phyloP scores from a whole-genome alignment of 2,113 vertebrate species.

The Menura novaehollandiae region DNA sequence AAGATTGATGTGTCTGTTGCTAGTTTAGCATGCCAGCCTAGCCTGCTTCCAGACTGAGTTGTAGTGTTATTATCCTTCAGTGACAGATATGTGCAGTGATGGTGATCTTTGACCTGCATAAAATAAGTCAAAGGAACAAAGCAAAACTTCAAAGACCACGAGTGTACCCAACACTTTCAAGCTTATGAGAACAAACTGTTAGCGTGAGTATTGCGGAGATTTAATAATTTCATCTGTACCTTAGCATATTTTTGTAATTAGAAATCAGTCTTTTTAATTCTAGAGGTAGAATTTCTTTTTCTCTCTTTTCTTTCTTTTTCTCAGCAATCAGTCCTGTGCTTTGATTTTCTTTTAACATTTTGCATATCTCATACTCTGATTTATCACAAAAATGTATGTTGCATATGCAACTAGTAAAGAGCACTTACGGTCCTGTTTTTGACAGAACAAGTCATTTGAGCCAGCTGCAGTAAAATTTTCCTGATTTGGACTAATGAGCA shows the following conservation, averaged over 20 bases:
- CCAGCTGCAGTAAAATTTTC: conserved; percentile 19
- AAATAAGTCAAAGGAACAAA: conserved; percentile 64
- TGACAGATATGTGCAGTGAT: conserved; percentile 36
- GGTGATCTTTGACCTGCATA: conserved; percentile 58
- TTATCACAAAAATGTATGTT: neutral
- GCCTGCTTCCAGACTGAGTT: conserved; percentile 20
- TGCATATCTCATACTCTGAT: neutral
- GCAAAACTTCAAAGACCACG: conserved; percentile 53
- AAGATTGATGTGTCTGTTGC: conserved; percentile 31
- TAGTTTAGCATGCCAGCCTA: neutral
- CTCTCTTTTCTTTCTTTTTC: neutral
- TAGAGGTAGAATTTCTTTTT: neutral
- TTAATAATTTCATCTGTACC: neutral
- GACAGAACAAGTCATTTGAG: neutral
- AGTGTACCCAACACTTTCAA: conserved; percentile 4
- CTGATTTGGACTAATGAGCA: conserved; percentile 12
- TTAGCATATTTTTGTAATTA: conserved; percentile 17
- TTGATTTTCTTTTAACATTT: neutral
- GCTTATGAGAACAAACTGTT: conserved; percentile 28
- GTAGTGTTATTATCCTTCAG: conserved; percentile 46
- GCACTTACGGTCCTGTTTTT: neutral
- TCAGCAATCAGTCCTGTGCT: neutral
- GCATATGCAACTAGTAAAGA: neutral
- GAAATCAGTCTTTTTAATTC: neutral
- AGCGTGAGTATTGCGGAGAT: neutral